Base-by-base conservation (phyloP, 2,888 invertebrate species). In the Therioaphis trifolii region DNA sequence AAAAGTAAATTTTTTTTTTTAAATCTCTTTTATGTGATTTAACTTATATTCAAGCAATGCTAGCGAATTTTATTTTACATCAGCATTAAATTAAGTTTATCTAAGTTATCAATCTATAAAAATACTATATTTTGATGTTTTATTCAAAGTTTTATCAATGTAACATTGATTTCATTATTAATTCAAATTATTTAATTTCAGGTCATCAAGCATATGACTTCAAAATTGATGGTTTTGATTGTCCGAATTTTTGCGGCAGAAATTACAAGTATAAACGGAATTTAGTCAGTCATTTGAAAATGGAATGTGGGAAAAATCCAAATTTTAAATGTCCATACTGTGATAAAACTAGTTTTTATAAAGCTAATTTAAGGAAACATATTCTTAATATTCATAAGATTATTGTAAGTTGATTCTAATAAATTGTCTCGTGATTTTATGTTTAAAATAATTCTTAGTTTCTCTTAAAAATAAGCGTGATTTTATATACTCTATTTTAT, bases 261-360 rank as follows among this genome's bases (percentile, higher is more conserved):
- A 66, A 68, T 1, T 89, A 89, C 87, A 89, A 89, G 84, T 88
- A 89, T 88, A 88, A 87, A 86, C 88, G 88, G 79, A 89, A 89
- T 2, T 86, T 89, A 78, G 88, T 88, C 75, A 88, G 88, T 46
- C 89, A 89, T 85, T 87, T 89, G 61, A 85, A 85, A 68, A 85
- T 84, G 72, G 86, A 86, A 49, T 86, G 86, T 63, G 86, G 86
- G 40, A 86, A 86, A 74, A 85, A 85, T 27, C 85, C 85, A 7
- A 85, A 85, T 24, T 86, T 86, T 52, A 75, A 78, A 21, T 87
- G 86, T 74, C 85, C 85, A 4, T 75, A 85, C 21, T 87, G 87
- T 55, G 75, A 78, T 11, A 84, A 86, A 58, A 85, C 84, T 7
- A 85, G 85, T 72, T 85, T 84, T 55, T 66, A 84, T 14, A 86